Conservation (phyloP, 2,113 vertebrate species). For the Dicrurus megarhynchus region DNA sequence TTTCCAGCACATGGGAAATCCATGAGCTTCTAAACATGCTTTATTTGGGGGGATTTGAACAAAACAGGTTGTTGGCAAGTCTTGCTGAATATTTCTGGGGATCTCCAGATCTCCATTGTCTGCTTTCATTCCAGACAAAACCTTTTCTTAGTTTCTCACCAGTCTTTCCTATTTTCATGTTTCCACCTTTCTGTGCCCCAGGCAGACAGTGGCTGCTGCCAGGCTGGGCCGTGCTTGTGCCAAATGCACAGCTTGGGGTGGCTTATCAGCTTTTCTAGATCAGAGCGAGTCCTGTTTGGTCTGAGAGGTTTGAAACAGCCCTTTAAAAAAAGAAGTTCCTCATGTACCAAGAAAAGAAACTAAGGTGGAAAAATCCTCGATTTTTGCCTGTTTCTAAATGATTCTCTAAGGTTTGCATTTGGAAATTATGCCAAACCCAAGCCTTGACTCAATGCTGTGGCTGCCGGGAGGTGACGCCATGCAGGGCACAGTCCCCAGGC, state of each 20-base stretch:
- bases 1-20: background rate
- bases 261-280: background rate
- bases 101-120: background rate
- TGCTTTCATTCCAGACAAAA: background rate
- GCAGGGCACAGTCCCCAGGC: background rate
- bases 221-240: background rate
- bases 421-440: background rate
- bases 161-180: background rate
- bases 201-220: background rate
- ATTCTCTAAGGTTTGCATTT: background rate
- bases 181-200: background rate
- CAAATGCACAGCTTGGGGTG: background rate
- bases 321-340: background rate
- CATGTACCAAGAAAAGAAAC: background rate
- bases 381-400: background rate
- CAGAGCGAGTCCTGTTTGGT: background rate
- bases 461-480: background rate
- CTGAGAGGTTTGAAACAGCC: background rate
- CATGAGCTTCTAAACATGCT: background rate
- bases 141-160: background rate
- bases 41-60: background rate
- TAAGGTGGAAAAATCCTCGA: background rate
- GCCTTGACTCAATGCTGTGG: rapidly evolving
- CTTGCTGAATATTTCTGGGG: background rate
- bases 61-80: rapidly evolving